phyloP scores from a whole-genome alignment of 2,113 vertebrate genomes.

The Syrrhaptes paradoxus region DNA sequence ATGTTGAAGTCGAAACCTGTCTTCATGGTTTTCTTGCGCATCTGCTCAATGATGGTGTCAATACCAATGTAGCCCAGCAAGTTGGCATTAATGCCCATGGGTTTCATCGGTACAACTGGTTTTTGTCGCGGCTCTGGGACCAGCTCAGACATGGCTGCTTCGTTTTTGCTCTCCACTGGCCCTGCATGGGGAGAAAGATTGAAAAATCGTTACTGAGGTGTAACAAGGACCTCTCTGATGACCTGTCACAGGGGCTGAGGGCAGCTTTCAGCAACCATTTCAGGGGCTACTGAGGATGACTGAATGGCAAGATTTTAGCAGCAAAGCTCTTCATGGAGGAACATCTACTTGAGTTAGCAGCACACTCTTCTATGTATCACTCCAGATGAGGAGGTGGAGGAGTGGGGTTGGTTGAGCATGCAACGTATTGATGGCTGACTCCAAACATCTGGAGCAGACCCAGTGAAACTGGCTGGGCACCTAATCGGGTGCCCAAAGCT shows the following conservation, averaged over 20 bases:
- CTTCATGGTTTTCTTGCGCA: slow-evolving; percentile 99
- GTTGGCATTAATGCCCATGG: slow-evolving; percentile 83
- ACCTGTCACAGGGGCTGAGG: not conserved
- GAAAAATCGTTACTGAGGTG: not conserved
- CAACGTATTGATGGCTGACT: not conserved
- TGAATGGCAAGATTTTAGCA: not conserved
- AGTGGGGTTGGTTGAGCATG: not conserved
- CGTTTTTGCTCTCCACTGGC: slow-evolving; percentile 73
- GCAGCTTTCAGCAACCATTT: not conserved
- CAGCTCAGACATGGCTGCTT: slow-evolving; percentile 90
- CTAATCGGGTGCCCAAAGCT: not conserved
- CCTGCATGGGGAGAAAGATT: slow-evolving; percentile 68
- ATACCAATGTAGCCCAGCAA: slow-evolving; percentile 95
- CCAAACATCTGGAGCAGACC: not conserved
- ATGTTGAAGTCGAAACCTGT: slow-evolving; percentile 98
- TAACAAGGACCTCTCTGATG: not conserved
- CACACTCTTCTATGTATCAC: not conserved
- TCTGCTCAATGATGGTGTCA: slow-evolving; percentile 97
- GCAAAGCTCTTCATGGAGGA: not conserved
- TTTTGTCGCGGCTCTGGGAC: slow-evolving; percentile 92
- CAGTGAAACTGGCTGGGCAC: not conserved
- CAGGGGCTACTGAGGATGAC: not conserved
- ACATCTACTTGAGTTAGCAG: not conserved
- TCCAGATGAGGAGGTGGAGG: not conserved
- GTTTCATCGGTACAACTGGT: slow-evolving; percentile 91